phyloP scores from a whole-genome alignment of 1,140 invertebrate species.

The Sinella curviseta region DNA sequence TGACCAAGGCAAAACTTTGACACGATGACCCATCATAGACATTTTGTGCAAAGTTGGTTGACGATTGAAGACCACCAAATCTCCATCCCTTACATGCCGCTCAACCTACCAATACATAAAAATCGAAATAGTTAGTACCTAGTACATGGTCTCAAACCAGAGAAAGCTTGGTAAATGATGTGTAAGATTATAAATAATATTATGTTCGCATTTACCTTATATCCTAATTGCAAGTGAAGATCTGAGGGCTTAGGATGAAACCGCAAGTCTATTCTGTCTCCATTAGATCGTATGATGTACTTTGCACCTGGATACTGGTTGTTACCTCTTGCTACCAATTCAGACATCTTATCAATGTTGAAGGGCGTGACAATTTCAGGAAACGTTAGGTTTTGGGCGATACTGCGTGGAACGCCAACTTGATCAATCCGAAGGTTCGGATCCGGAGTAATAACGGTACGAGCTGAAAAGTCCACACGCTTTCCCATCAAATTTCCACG shows the following conservation, averaged over 20 bases:
- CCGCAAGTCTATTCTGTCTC: constrained; percentile 94
- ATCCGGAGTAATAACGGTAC: constrained; percentile 99
- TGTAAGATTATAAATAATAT: neutral
- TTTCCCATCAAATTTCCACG: constrained; percentile 99
- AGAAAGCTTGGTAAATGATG: neutral
- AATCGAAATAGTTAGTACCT: neutral
- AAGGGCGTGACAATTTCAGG: constrained; percentile 99
- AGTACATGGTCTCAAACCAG: constrained; percentile 3
- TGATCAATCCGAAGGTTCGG: constrained; percentile 98
- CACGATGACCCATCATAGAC: constrained; percentile 99
- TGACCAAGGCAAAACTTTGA: constrained; percentile 96
- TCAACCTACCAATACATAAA: constrained; percentile 68
- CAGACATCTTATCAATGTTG: constrained; percentile 97
- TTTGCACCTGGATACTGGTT: constrained; percentile 99
- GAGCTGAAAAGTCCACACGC: constrained; percentile 98
- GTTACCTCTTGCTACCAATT: constrained; percentile 91
- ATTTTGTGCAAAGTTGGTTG: constrained; percentile 99
- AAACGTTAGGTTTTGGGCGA: constrained; percentile 98
- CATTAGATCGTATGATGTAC: constrained; percentile 98
- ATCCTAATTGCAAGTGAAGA: constrained; percentile 96
- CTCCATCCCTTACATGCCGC: constrained; percentile 94
- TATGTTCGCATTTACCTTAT: constrained; percentile 65
- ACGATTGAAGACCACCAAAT: constrained; percentile 98
- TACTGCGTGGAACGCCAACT: constrained; percentile 96
- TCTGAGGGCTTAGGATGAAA: constrained; percentile 99